Base-by-base conservation (phyloP, 1,140 invertebrate species). In the Acyrthosiphon pisum region DNA sequence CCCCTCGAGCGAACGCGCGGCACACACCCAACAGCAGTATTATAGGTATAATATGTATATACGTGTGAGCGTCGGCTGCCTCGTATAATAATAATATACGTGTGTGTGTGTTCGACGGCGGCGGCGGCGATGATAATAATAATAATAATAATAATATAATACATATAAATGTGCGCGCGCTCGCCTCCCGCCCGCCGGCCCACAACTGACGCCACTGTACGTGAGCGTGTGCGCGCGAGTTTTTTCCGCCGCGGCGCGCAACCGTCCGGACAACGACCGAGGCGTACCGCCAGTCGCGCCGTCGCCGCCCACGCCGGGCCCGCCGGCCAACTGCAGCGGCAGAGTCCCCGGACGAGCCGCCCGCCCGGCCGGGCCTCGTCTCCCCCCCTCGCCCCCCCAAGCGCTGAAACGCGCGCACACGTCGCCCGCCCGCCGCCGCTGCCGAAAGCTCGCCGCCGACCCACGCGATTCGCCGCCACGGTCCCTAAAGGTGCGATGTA, bases 251-350 rank as follows among this genome's bases (percentile, higher is more conserved):
- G 8, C 56, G 53, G 35, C 86, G 86, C 86, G 41, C 56, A 86
- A 46, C 26, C 14, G 26, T 86, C 41, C 44, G 86, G 30, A 37
- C n/a, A 35, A 83, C 76, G n/a, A 44, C 90, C 90, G 90, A 91
- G 90, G 90, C 90, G 90, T 91, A 68, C 56, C 90, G 68, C 90
- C 60, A 18, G 3, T 68, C n/a, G 9, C 46, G 68, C 68, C 90
- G 90, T 91, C 68, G 90, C 68, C 90, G 90, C 90, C 90, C 90
- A 91, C 90, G 90, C 60, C 90, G 44, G 37, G 90, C 90, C 68
- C 90, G 90, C 60, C 90, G 90, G 90, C 90, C 90, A 91, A 91
- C 90, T 83, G 37, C 44, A 91, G 68, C 90, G 68, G 90, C 90
- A 46, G 41, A 83, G 44, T 26, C 35, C 41, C 68, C n/a, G 44